phyloP scores from a whole-genome alignment of 2,888 invertebrate genomes.

The Anorthoa munda region DNA sequence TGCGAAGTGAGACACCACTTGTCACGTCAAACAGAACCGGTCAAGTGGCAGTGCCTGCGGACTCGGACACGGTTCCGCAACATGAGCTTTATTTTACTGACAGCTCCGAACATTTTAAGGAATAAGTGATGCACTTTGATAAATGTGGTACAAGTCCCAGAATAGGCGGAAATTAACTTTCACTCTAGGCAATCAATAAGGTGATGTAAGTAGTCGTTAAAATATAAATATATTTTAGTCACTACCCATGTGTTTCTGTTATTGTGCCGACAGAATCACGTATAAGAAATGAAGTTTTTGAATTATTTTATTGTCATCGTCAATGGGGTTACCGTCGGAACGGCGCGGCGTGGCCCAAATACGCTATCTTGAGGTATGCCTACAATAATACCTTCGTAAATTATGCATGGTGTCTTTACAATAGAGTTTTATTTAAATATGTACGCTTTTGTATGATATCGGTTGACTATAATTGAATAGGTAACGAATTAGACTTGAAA shows the following conservation, averaged over 20 bases:
- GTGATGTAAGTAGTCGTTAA: no score
- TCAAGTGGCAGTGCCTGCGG: background rate
- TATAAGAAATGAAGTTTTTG: background rate
- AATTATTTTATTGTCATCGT: background rate
- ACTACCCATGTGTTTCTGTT: background rate
- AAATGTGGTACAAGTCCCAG: background rate
- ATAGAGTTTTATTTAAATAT: slow-evolving; percentile 7
- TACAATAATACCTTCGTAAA: background rate
- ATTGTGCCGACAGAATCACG: background rate
- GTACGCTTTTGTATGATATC: background rate
- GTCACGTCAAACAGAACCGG: slow-evolving; percentile 16
- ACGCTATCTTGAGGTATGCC: slow-evolving; percentile 1
- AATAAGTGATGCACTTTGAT: background rate
- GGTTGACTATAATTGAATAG: background rate
- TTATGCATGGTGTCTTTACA: slow-evolving; percentile 11
- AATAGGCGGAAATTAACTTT: background rate
- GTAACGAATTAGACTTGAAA: background rate
- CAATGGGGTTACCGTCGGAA: background rate
- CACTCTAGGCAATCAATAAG: background rate
- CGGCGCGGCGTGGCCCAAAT: background rate
- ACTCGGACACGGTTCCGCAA: slow-evolving; percentile 4
- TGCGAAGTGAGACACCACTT: slow-evolving; percentile 17
- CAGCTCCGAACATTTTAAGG: background rate
- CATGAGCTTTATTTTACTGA: background rate
- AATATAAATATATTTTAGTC: background rate